Conservation (phyloP, 1,140 invertebrate genomes). For the Habropoda laboriosa region DNA sequence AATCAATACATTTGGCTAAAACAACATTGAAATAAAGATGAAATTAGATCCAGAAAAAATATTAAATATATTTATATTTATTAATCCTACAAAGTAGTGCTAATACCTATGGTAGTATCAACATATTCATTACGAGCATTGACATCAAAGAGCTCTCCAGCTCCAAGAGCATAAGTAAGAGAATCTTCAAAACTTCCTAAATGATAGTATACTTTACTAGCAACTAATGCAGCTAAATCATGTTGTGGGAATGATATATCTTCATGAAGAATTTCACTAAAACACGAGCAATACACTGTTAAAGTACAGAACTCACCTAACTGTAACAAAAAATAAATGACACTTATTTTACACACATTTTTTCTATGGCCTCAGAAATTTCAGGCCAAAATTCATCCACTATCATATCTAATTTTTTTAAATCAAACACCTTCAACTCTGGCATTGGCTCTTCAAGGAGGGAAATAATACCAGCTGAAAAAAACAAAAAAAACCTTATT, state of each 20-base stretch:
- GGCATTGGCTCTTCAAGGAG: conserved; percentile 96
- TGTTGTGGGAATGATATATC: conserved; percentile 93
- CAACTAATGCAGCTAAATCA: conserved; percentile 96
- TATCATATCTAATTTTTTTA: conserved; percentile 94
- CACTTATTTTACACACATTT: conserved; percentile 87
- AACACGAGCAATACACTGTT: conserved; percentile 35
- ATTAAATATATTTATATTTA: too few relatives aligned
- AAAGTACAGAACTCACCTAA: conserved; percentile 7
- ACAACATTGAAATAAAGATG: conserved; percentile 52
- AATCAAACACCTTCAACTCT: conserved; percentile 96
- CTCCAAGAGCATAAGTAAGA: conserved; percentile 95
- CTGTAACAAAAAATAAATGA: conserved; percentile 15
- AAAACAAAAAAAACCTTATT: background rate
- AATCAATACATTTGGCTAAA: conserved; percentile 96
- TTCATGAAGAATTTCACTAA: conserved; percentile 96
- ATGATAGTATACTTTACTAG: conserved; percentile 99
- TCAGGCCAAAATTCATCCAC: conserved; percentile 99
- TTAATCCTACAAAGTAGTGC: conserved; percentile 9
- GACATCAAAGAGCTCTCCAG: conserved; percentile 96
- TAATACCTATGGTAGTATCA: conserved; percentile 94
- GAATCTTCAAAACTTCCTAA: conserved; percentile 98
- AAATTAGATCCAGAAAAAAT: too few relatives aligned
- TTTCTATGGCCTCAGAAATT: conserved; percentile 98
- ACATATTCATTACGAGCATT: conserved; percentile 97
- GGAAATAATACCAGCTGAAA: conserved; percentile 95